Percentiles rank a stretch among this genome's conserved stretches.
Evolutionary conservation across 1,140 invertebrate genomes (phyloP).

Genomic region (Megathymus violae): DNA sequence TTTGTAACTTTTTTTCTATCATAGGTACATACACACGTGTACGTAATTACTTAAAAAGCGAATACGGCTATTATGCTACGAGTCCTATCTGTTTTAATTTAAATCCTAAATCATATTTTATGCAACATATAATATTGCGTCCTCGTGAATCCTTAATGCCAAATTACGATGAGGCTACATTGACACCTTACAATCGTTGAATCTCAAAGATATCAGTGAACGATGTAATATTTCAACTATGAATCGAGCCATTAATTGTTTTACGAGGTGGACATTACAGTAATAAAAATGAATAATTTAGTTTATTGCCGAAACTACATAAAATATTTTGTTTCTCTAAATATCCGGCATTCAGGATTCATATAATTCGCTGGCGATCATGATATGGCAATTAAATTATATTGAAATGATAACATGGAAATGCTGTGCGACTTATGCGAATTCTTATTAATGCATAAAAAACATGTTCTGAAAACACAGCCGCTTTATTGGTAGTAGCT

Average conservation of each 20-base stretch:
- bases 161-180: constrained; percentile 3
- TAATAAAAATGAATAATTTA: constrained; percentile 54
- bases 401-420: constrained; percentile 16
- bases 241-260: constrained; percentile 50
- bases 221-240: background rate
- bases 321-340: constrained; percentile 53
- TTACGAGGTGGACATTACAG: constrained; percentile 55
- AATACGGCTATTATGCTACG: no score
- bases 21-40: no score
- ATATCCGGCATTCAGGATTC: constrained; percentile 77
- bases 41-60: no score
- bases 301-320: constrained; percentile 56
- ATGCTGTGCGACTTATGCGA: constrained; percentile 71
- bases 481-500: constrained; percentile 13
- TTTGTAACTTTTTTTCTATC: no score
- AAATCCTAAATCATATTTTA: constrained; percentile 28
- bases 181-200: constrained; percentile 16
- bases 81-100: no score
- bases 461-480: no score
- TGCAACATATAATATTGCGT: constrained; percentile 59
- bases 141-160: constrained; percentile 80
- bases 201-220: constrained; percentile 1
- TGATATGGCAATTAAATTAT: constrained; percentile 32
- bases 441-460: constrained; percentile 53
- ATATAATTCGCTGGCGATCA: constrained; percentile 70